Evolutionary conservation across 2,797 vertebrate species (phyloP).

Genomic region (Pantherophis alleghaniensis): DNA sequence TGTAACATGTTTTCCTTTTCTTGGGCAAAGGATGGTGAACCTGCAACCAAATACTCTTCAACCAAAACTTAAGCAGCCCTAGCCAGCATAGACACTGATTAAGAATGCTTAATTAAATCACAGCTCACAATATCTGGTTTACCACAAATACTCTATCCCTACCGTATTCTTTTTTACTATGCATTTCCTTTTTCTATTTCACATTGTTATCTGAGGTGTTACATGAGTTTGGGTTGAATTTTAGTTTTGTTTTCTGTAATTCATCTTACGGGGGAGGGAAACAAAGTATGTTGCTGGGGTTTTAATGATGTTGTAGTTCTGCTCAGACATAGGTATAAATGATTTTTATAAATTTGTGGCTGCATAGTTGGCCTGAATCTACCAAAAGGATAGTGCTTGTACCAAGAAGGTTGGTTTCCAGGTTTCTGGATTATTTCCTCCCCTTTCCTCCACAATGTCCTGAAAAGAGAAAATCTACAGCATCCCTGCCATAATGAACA

Average conservation of each 20-base stretch:
- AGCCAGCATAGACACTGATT: neutral
- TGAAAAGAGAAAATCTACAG: neutral
- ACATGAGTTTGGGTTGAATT: neutral
- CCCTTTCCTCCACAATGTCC: neutral
- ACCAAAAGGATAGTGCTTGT: neutral
- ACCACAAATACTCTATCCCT: neutral
- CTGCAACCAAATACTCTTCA: neutral
- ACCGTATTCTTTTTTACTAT: neutral
- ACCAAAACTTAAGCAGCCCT: neutral
- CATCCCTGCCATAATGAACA: neutral
- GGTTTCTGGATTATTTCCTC: neutral
- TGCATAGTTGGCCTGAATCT: neutral
- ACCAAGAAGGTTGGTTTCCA: neutral
- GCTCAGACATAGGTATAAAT: neutral
- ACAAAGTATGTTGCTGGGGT: neutral
- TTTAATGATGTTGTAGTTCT: neutral
- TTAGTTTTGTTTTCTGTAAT: neutral
- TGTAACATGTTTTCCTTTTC: neutral
- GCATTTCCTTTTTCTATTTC: neutral
- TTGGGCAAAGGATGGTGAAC: neutral
- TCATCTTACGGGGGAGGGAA: neutral
- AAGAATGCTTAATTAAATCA: neutral
- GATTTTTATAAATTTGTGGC: neutral
- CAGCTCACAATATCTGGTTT: neutral
- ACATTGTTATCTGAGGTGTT: neutral